These are phyloP conservation scores for Chironomus riparius DNA, from an alignment of 2,888 invertebrate species.

Conservation along the genomic window DNA sequence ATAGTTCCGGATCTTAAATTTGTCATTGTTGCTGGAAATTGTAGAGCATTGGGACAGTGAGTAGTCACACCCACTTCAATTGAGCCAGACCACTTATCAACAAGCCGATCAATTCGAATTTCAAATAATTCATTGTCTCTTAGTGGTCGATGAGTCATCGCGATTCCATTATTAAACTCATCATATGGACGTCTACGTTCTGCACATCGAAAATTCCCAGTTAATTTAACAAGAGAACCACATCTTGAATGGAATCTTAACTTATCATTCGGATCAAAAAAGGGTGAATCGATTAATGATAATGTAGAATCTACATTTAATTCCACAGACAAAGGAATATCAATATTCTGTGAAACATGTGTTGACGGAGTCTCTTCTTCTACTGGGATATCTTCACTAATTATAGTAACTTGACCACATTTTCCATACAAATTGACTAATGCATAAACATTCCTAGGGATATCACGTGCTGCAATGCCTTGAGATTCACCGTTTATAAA, in stretches of 20 bases:
- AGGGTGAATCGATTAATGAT: neutral
- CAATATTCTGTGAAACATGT: conserved; percentile 38
- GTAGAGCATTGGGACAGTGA: conserved; percentile 79
- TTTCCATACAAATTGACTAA: conserved; percentile 76
- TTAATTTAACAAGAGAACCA: conserved; percentile 77
- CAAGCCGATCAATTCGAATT: conserved; percentile 85
- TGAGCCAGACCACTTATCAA: conserved; percentile 71
- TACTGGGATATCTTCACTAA: conserved; percentile 33
- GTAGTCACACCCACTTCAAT: conserved; percentile 80
- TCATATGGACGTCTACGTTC: conserved; percentile 80
- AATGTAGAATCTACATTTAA: conserved; percentile 7
- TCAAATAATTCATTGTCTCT: conserved; percentile 87
- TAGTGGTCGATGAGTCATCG: conserved; percentile 85
- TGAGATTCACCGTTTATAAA: conserved; percentile 83
- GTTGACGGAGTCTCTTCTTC: conserved; percentile 10
- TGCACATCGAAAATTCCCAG: conserved; percentile 73
- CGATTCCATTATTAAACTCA: conserved; percentile 93
- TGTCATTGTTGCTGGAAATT: conserved; percentile 96
- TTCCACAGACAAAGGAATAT: conserved; percentile 38
- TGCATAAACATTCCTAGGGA: conserved; percentile 66
- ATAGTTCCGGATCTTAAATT: conserved; percentile 88
- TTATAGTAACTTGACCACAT: conserved; percentile 64
- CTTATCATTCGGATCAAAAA: conserved; percentile 47
- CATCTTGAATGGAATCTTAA: conserved; percentile 80
- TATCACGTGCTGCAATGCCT: conserved; percentile 71